Evolutionary conservation across 1,140 invertebrate species (phyloP), one percentile per base, ranked within the genome.

Genomic region (Trichonephila clavata): DNA sequence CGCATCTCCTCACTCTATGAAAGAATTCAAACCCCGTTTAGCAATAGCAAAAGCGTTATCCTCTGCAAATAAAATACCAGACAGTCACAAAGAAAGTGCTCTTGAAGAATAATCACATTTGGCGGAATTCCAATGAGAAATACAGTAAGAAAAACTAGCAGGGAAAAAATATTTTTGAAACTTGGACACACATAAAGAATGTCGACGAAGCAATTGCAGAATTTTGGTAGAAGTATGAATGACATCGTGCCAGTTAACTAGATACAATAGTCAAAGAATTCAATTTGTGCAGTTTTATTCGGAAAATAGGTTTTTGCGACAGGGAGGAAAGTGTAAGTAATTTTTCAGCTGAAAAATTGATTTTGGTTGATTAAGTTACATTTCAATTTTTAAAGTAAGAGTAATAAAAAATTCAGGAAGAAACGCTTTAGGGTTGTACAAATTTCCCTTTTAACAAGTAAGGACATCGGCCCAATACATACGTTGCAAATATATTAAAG

Each of bases 101-200:
- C 43, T 16, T 50, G 60, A 59, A 86, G 65, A 89, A 89, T 59
- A 59, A 77, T 77, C 87, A 57, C 18, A 57, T 59, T 77, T 89
- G 87, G 87, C 87, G n/a, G 43, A 24, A 77, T 77, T 71, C 87
- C 87, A 89, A 59, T 77, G 65, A 89, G n/a, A 77, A 87, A 87
- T 39, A 32, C 59, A 32, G 50, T 32, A 32, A 65, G 57, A 32
- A 32, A 57, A 57, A 21, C 20, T n/a, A 71, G 21, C 24, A 39
- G 32, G 8, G 13, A 59, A 84, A 16, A 84, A 84, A 59, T n/a
- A 57, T 27, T 77, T 57, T 89, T 89, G 20, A 39, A 87, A 87
- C 60, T 87, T 27, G n/a, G 24, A 87, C 39, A 63, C 50, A 63
- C 50, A 63, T 32, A 87, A 63, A 87, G 39, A 65, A 57, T 65